Conservation (phyloP, 1,140 invertebrate genomes). For the Eurosta solidaginis region DNA sequence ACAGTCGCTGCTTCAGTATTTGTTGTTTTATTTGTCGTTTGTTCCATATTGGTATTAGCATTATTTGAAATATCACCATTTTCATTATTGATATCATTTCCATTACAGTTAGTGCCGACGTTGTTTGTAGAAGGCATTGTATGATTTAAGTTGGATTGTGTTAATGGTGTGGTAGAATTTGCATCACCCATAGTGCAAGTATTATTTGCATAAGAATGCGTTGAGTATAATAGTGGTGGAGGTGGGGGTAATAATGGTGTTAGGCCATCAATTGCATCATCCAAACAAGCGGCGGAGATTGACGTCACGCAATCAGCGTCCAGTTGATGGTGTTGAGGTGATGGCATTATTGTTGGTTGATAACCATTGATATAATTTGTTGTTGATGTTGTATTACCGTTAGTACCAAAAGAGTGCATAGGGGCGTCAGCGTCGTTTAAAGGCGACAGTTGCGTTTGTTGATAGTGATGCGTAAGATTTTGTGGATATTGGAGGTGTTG, state of each 20-base stretch:
- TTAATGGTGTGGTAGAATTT: neutral
- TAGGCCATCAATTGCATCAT: conserved; percentile 25
- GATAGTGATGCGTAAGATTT: neutral
- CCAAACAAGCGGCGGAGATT: conserved; percentile 3
- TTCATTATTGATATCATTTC: conserved; percentile 13
- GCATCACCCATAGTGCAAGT: neutral
- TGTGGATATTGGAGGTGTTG: neutral
- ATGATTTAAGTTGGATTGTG: neutral
- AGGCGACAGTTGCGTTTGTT: neutral
- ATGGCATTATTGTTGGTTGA: neutral
- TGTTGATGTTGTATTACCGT: conserved; percentile 19
- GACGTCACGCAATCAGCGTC: conserved; percentile 40
- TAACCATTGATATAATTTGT: neutral
- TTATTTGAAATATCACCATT: neutral
- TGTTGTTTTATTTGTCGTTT: neutral
- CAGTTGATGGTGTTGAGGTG: neutral
- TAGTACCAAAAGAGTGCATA: neutral
- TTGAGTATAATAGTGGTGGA: neutral
- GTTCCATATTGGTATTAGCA: neutral
- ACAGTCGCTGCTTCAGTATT: conserved; percentile 42
- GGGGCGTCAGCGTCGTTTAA: neutral
- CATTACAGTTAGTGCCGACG: neutral
- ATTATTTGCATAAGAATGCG: neutral
- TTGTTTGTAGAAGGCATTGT: neutral
- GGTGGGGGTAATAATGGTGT: conserved; percentile 1